Conservation (phyloP, 2,888 invertebrate species). For the Axea sp. region DNA sequence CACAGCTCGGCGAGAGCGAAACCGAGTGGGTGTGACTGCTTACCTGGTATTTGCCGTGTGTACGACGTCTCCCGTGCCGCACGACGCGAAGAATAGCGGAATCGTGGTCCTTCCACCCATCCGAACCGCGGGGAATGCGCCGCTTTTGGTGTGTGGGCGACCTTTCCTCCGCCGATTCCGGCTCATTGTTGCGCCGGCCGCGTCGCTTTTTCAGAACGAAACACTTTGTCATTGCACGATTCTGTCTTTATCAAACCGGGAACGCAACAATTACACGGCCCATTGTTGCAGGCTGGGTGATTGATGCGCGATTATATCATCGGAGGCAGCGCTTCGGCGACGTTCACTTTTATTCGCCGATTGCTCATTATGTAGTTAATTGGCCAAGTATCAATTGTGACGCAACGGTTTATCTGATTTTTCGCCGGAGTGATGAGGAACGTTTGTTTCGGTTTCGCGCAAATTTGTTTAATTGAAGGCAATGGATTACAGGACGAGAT, state of each 20-base stretch:
- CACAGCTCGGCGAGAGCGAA: slow-evolving; percentile 61
- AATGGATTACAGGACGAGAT: too few species aligned
- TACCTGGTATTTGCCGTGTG: slow-evolving; percentile 71
- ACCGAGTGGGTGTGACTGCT: slow-evolving; percentile 73
- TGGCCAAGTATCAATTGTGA: slow-evolving; percentile 3
- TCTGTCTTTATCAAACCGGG: slow-evolving; percentile 50
- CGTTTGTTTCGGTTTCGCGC: too few species aligned
- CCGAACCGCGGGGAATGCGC: slow-evolving; percentile 58
- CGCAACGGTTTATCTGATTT: slow-evolving; percentile 7
- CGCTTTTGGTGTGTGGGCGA: slow-evolving; percentile 55
- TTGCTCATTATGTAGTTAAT: slow-evolving; percentile 32
- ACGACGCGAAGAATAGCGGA: slow-evolving; percentile 65
- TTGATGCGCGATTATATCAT: slow-evolving; percentile 51
- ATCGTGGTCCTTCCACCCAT: slow-evolving; percentile 55
- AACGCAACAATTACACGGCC: slow-evolving; percentile 42
- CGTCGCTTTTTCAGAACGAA: slow-evolving; percentile 43
- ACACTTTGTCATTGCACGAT: slow-evolving; percentile 57
- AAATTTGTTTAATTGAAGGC: too few species aligned
- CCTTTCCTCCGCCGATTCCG: slow-evolving; percentile 49
- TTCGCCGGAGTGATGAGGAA: too few species aligned
- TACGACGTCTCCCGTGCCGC: slow-evolving; percentile 64
- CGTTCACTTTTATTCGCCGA: slow-evolving; percentile 27
- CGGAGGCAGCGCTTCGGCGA: slow-evolving; percentile 17
- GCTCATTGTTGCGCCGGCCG: slow-evolving; percentile 41
- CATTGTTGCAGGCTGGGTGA: slow-evolving; percentile 38